These are phyloP conservation scores for Nyctereutes procyonoides DNA, from an alignment of 2,113 vertebrate species.

Conservation along the genomic window DNA sequence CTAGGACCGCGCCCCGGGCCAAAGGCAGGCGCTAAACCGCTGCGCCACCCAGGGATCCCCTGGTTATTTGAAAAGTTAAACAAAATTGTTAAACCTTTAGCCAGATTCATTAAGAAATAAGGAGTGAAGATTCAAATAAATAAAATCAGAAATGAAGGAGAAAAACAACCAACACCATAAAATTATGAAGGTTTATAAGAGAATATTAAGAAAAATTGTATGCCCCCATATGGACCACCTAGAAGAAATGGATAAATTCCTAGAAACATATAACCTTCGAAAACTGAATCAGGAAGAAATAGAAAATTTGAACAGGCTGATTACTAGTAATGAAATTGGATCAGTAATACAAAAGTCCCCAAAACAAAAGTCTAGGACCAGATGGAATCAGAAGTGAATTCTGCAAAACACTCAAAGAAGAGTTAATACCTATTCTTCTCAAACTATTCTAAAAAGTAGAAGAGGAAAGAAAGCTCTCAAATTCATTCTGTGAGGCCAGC, in stretches of 20 bases:
- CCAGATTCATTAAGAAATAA: not conserved
- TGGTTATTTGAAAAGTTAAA: not conserved
- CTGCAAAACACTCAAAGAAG: not conserved
- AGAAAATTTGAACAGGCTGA: not conserved
- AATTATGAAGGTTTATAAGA: not conserved
- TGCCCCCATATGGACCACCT: not conserved
- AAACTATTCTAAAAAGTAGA: not conserved
- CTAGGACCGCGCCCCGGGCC: too few species aligned
- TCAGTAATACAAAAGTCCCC: not conserved
- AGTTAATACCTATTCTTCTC: not conserved
- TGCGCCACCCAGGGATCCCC: too few species aligned
- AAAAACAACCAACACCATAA: not conserved
- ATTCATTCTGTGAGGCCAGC: not conserved
- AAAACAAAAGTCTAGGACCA: not conserved
- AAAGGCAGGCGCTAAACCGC: too few species aligned
- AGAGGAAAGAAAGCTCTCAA: not conserved
- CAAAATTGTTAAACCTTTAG: not conserved
- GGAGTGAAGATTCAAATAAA: not conserved
- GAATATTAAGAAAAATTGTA: not conserved
- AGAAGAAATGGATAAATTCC: not conserved
- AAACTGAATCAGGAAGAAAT: not conserved
- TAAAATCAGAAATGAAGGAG: not conserved
- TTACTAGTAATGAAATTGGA: not conserved
- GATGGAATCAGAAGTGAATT: not conserved
- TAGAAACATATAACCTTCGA: not conserved